These are phyloP conservation scores for Pyxicephalus adspersus DNA, from an alignment of 2,113 vertebrate genomes.

Conservation along the genomic window DNA sequence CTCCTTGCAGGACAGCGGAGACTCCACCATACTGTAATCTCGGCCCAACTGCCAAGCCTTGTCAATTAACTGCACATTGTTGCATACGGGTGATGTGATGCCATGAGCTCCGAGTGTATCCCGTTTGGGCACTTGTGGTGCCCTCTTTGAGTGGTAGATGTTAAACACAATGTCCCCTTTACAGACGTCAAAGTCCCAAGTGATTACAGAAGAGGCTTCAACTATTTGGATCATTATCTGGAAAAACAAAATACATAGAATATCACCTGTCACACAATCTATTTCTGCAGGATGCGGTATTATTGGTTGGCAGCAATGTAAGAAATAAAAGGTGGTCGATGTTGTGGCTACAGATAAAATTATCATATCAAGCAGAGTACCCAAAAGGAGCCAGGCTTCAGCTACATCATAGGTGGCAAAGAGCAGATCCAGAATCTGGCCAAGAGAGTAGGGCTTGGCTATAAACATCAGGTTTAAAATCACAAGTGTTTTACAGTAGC, in stretches of 20 bases:
- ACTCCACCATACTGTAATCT: constrained; percentile 95
- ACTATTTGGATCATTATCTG: constrained; percentile 91
- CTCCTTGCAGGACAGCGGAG: constrained; percentile 86
- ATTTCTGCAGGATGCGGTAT: too few relatives aligned
- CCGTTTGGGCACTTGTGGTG: constrained; percentile 84
- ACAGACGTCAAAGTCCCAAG: constrained; percentile 96
- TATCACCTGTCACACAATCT: background rate
- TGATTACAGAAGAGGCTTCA: constrained; percentile 92
- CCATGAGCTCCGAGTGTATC: constrained; percentile 83
- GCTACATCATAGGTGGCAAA: too few relatives aligned
- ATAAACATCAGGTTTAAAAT: too few relatives aligned
- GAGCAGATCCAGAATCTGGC: too few relatives aligned
- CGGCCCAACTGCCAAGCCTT: constrained; percentile 85
- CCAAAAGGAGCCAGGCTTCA: too few relatives aligned
- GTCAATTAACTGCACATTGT: constrained; percentile 88
- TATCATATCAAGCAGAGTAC: too few relatives aligned
- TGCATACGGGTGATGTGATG: constrained; percentile 80
- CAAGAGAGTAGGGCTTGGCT: too few relatives aligned
- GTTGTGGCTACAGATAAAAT: too few relatives aligned
- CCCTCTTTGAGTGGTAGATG: constrained; percentile 90
- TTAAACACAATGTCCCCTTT: constrained; percentile 94
- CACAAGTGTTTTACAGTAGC: too few relatives aligned
- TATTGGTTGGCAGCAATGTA: too few relatives aligned
- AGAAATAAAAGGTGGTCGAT: too few relatives aligned
- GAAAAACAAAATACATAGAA: background rate